A percentile compares a stretch with the other conserved stretches of the same genome.
phyloP scores from a whole-genome alignment of 1,140 invertebrate species.

The Cherax quadricarinatus region DNA sequence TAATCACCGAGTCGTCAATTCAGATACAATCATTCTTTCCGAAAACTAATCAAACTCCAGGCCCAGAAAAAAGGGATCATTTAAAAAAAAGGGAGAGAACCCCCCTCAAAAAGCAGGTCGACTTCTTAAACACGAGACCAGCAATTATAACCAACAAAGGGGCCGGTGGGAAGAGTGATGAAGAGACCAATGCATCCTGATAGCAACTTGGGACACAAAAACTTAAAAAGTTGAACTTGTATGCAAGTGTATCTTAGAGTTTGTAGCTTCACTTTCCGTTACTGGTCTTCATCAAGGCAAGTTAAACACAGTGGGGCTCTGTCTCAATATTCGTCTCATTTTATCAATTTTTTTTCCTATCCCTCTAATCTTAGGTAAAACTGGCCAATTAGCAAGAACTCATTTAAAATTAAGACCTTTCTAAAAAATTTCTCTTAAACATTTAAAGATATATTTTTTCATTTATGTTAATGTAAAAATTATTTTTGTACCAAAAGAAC shows the following conservation, averaged over 20 bases:
- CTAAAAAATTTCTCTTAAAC: too few relatives aligned
- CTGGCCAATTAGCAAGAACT: too few relatives aligned
- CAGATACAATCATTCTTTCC: not conserved
- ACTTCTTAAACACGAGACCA: conserved; percentile 31
- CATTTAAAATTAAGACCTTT: too few relatives aligned
- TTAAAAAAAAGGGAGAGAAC: not conserved
- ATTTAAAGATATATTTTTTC: too few relatives aligned
- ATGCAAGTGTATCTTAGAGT: not conserved
- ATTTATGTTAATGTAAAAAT: too few relatives aligned
- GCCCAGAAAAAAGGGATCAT: not conserved
- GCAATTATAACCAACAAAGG: conserved; percentile 32
- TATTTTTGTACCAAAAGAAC: too few relatives aligned
- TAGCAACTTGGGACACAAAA: not conserved
- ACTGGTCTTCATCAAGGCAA: not conserved
- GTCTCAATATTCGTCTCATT: too few relatives aligned
- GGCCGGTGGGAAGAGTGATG: conserved; percentile 3
- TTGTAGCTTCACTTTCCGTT: not conserved
- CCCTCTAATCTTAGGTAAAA: too few relatives aligned
- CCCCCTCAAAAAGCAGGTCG: not conserved
- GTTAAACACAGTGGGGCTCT: too few relatives aligned
- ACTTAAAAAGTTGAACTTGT: not conserved
- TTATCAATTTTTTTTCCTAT: too few relatives aligned
- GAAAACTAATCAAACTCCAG: conserved; percentile 47
- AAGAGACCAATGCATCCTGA: not conserved
- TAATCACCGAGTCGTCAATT: not conserved